Evolutionary conservation across 2,113 vertebrate genomes (phyloP), one percentile per base, ranked within the genome.

Genomic region (Vidua chalybeata): DNA sequence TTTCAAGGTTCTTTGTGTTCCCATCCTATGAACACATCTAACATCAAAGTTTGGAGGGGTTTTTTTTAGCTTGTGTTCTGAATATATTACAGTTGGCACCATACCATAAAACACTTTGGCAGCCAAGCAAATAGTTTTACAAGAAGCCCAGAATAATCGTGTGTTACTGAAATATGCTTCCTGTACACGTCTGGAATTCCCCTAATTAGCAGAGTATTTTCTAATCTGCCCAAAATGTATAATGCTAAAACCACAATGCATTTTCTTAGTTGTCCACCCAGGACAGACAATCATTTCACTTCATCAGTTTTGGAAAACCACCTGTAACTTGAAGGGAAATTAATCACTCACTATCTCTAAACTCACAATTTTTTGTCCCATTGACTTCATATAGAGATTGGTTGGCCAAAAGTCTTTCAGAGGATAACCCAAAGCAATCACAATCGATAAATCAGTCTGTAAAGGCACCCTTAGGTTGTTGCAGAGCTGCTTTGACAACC

Each of bases 141-240:
- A 85, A 2, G 94, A 98, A 96, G 96, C 94, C 92, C 86, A 87
- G 10, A 75, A 80, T 43, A 84, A 94, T 93, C 28, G 0, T 58
- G 90, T 92, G 83, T 95, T 96, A 81, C 84, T 94, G 90, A 90
- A 96, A 97, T 95, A 92, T 74, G 96, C 61, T 97, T 97, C 97
- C 97, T 97, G 87, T 95, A 95, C 94, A 97, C 76, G 68, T 43
- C 73, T 96, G 98, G 98, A 99, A 98, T 98, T 98, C 98, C 98
- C 98, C 98, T 98, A 97, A 95, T 98, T 97, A 98, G 97, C 96
- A 97, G 97, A 95, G 97, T 97, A 97, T 97, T 98, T 97, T 98
- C 97, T 97, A 94, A 92, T 94, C 73, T 71, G 93, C 92, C 87
- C 90, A 82, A 75, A 98, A 97, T 74, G 92, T 95, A 92, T 86